Conservation (phyloP, 2,888 invertebrate species). For the Trichogramma dendrolimi region DNA sequence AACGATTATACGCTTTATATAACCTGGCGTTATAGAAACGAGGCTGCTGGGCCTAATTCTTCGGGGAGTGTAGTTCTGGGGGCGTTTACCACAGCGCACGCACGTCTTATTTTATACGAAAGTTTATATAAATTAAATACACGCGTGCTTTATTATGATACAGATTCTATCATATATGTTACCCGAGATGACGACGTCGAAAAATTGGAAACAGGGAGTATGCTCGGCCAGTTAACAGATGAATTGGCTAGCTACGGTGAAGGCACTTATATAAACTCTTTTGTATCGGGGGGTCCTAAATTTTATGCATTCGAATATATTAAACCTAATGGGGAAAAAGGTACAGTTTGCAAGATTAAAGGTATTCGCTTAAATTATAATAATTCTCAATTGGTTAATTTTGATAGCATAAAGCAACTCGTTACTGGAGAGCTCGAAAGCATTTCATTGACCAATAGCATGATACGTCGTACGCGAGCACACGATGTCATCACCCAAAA, state of each 20-base stretch:
- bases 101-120: no score
- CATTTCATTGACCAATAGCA: background rate
- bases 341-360: constrained; percentile 17
- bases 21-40: no score
- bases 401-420: background rate
- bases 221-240: constrained; percentile 19
- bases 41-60: no score
- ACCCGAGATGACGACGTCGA: background rate
- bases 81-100: no score
- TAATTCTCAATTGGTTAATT: background rate
- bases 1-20: no score
- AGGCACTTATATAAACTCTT: constrained; percentile 10
- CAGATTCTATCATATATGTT: constrained; percentile 11
- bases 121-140: no score
- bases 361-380: background rate
- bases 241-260: constrained; percentile 3
- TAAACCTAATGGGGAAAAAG: constrained; percentile 1
- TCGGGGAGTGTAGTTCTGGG: no score
- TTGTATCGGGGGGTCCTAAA: constrained; percentile 9
- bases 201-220: background rate
- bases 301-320: constrained; percentile 15
- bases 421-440: background rate
- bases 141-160: constrained; percentile 33
- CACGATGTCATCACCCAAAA: background rate
- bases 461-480: background rate